phyloP scores from a whole-genome alignment of 2,113 vertebrate species.

The Muscicapa adusta region DNA sequence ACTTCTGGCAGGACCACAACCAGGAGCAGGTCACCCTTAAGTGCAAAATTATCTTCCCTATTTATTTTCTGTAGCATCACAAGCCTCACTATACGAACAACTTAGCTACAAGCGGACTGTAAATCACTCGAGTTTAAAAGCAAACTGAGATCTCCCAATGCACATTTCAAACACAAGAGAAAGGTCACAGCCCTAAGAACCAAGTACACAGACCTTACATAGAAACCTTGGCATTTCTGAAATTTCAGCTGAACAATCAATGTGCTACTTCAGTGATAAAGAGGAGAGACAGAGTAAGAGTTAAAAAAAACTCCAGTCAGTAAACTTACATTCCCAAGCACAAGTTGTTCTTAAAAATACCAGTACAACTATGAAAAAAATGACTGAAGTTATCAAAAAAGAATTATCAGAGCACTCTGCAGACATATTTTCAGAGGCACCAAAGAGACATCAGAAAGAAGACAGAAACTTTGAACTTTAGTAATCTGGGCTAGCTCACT shows the following conservation, averaged over 20 bases:
- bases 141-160: background rate
- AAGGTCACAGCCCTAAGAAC: background rate
- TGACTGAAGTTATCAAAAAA: background rate
- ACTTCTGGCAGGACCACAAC: background rate
- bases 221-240: background rate
- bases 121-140: background rate
- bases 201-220: background rate
- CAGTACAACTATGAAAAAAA: background rate
- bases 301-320: background rate
- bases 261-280: background rate
- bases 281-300: background rate
- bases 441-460: conserved; percentile 37
- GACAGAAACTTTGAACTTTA: background rate
- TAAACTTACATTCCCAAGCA: background rate
- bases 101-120: background rate
- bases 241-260: background rate
- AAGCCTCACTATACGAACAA: background rate
- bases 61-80: background rate
- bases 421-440: conserved; percentile 25
- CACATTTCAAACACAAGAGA: background rate
- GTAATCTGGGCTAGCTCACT: conserved; percentile 21
- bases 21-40: background rate
- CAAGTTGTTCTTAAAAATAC: background rate
- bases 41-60: background rate
- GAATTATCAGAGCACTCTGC: background rate